phyloP scores from a whole-genome alignment of 2,113 vertebrate genomes.

The Silurus glanis region DNA sequence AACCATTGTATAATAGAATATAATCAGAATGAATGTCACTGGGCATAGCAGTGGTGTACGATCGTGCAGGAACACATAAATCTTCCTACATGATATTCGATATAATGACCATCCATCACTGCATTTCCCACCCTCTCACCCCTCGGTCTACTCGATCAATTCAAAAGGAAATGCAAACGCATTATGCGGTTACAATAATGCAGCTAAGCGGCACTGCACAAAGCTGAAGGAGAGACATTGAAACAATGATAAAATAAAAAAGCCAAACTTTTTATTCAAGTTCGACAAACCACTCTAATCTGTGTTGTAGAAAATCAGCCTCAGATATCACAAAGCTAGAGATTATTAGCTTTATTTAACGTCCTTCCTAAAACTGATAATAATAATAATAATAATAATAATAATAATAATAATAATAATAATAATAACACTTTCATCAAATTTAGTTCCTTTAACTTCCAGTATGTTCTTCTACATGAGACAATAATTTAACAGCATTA shows the following conservation, averaged over 20 bases:
- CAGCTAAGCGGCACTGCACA: not conserved
- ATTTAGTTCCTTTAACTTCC: not conserved
- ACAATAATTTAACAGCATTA: not conserved
- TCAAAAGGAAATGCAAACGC: not conserved
- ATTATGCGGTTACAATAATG: not conserved
- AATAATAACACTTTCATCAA: conserved; percentile 7
- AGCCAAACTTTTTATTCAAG: not conserved
- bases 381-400: conserved; percentile 24
- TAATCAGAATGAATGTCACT: conserved; percentile 1
- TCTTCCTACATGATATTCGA: not conserved
- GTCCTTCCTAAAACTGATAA: conserved; percentile 32
- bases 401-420: not conserved
- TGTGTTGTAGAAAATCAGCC: conserved; percentile 35
- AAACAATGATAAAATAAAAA: not conserved
- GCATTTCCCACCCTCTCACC: too few relatives aligned
- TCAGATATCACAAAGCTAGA: conserved; percentile 22
- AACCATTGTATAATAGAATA: conserved; percentile 4
- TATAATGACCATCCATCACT: not conserved
- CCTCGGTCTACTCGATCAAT: not conserved
- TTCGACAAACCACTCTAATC: not conserved
- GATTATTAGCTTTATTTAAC: conserved; percentile 31
- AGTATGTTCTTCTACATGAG: not conserved
- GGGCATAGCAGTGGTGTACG: too few relatives aligned
- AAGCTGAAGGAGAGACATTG: not conserved
- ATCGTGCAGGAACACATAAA: not conserved